Percentiles rank a stretch among this genome's conserved stretches.
These are phyloP conservation scores for Leptopilina drosophilae DNA, from an alignment of 2,888 invertebrate genomes.

Conservation along the genomic window DNA sequence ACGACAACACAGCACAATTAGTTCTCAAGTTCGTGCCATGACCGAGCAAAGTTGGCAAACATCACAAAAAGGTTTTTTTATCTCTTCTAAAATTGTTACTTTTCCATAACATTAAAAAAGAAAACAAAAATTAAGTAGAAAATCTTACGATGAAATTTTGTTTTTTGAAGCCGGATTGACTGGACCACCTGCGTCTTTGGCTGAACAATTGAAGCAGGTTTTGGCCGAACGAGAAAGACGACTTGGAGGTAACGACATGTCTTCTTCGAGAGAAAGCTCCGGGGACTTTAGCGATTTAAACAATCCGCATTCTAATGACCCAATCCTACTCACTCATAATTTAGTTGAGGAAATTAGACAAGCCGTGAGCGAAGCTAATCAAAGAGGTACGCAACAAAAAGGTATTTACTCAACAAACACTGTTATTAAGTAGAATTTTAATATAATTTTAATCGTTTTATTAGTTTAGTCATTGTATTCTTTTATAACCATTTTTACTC, in stretches of 20 bases:
- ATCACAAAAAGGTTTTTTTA: constrained; percentile 68
- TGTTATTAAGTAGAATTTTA: too few species aligned
- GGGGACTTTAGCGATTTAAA: constrained; percentile 82
- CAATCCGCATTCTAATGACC: constrained; percentile 80
- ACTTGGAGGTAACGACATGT: constrained; percentile 78
- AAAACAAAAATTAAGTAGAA: constrained; percentile 1
- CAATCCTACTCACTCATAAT: constrained; percentile 87
- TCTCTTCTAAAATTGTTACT: constrained; percentile 32
- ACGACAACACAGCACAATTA: constrained; percentile 74
- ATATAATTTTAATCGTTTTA: too few species aligned
- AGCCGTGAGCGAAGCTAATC: constrained; percentile 92
- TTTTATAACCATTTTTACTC: too few species aligned
- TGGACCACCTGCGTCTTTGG: constrained; percentile 87
- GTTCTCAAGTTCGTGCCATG: constrained; percentile 74
- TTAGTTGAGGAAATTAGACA: constrained; percentile 92
- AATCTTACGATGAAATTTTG: too few species aligned
- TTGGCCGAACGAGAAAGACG: constrained; percentile 90
- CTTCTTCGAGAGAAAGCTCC: constrained; percentile 80
- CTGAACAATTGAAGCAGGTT: constrained; percentile 92
- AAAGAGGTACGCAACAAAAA: constrained; percentile 82
- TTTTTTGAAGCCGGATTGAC: constrained; percentile 60
- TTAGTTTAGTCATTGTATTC: too few species aligned
- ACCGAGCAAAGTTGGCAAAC: constrained; percentile 75
- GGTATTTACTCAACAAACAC: too few species aligned
- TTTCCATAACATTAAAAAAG: background rate